Evolutionary conservation across 2,888 invertebrate species (phyloP).

Genomic region (Eurytoma adleriae): DNA sequence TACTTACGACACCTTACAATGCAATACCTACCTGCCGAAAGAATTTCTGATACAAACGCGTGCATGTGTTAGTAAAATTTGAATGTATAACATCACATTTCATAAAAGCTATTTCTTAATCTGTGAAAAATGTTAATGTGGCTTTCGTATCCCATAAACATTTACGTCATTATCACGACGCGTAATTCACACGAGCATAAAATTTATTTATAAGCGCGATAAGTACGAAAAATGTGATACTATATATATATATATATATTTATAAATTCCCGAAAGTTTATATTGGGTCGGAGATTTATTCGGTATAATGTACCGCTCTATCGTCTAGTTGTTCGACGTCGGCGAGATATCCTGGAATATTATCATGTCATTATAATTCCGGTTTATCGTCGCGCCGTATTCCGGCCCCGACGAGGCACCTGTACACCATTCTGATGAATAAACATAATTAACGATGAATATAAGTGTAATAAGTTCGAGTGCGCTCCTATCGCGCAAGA

Average conservation of each 20-base stretch:
- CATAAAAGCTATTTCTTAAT: background rate
- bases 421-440: slow-evolving; percentile 22
- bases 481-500: too few relatives aligned
- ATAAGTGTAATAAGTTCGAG: too few relatives aligned
- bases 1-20: too few relatives aligned
- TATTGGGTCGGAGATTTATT: slow-evolving; percentile 8
- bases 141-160: background rate
- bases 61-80: too few relatives aligned
- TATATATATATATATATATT: background rate
- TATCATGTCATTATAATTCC: slow-evolving; percentile 38
- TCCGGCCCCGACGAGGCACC: slow-evolving; percentile 10
- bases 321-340: slow-evolving; percentile 23
- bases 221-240: background rate
- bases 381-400: slow-evolving; percentile 38
- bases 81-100: too few relatives aligned
- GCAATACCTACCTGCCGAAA: too few relatives aligned
- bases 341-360: slow-evolving; percentile 34
- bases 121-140: background rate
- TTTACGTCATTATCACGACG: background rate
- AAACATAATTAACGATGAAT: slow-evolving; percentile 18
- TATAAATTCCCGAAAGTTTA: background rate
- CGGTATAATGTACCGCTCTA: background rate
- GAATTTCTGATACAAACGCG: too few relatives aligned
- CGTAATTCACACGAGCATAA: background rate
- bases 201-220: slow-evolving; percentile 10